A percentile compares a stretch with the other conserved stretches of the same genome.
Evolutionary conservation across 2,797 vertebrate species (phyloP).

Genomic region (Peromyscus aztecus): DNA sequence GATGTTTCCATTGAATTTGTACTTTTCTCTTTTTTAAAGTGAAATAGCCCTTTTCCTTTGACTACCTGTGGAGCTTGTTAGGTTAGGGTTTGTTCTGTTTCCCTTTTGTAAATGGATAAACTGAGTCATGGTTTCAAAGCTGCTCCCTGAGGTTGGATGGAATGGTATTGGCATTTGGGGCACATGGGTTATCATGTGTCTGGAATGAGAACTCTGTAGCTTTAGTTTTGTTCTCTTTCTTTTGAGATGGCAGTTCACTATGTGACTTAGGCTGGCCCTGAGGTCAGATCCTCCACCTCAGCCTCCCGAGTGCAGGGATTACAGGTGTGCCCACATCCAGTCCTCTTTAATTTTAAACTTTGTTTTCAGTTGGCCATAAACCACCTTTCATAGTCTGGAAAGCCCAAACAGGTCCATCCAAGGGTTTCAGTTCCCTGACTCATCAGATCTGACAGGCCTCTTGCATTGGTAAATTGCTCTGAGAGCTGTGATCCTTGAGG

Average conservation of each 20-base stretch:
- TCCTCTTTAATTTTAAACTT: background rate
- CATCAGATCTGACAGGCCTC: background rate
- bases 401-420: background rate
- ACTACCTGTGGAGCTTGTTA: background rate
- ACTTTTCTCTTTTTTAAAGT: background rate
- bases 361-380: background rate
- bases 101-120: conserved; percentile 18
- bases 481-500: background rate
- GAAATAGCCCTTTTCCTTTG: background rate
- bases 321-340: background rate
- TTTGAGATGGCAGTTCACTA: background rate
- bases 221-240: background rate
- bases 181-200: background rate
- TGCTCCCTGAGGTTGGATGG: background rate
- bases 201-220: background rate
- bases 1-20: conserved; percentile 1
- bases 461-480: background rate
- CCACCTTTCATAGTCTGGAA: background rate
- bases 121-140: background rate
- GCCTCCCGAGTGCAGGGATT: background rate
- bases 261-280: background rate
- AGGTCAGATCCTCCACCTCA: background rate
- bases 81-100: background rate
- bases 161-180: background rate
- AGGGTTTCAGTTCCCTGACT: background rate